phyloP scores from a whole-genome alignment of 1,140 invertebrate genomes.

The Drosophila arizonae region DNA sequence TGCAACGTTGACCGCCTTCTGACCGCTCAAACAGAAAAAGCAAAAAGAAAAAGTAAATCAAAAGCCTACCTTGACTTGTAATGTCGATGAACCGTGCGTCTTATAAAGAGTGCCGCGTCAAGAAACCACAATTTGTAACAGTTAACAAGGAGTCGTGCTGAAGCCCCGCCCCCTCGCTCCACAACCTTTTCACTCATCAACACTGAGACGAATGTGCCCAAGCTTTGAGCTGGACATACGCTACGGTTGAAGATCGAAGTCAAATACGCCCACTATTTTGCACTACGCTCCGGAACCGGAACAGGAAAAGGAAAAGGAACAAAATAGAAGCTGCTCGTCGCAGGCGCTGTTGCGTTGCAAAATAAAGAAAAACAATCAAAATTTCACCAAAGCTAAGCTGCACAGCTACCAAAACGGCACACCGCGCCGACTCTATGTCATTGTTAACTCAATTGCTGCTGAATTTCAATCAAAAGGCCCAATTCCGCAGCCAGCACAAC shows the following conservation, averaged over 20 bases:
- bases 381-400: conserved; percentile 70
- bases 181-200: not conserved
- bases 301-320: not conserved
- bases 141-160: conserved; percentile 11
- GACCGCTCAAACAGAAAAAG: not conserved
- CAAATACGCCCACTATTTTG: not conserved
- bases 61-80: conserved; percentile 68
- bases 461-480: conserved; percentile 78
- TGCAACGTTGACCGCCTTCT: conserved; percentile 12
- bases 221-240: conserved; percentile 61
- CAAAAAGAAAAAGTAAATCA: conserved; percentile 7
- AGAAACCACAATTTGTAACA: conserved; percentile 34
- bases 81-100: conserved; percentile 78
- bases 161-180: conserved; percentile 2
- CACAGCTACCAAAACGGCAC: conserved; percentile 75
- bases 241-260: conserved; percentile 48
- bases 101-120: conserved; percentile 64
- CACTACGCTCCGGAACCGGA: conserved; percentile 6
- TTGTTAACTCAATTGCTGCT: conserved; percentile 72
- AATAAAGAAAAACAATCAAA: conserved; percentile 59
- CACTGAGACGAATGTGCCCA: conserved; percentile 53
- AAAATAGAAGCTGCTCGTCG: too few species aligned
- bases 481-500: conserved; percentile 70
- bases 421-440: conserved; percentile 77
- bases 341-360: conserved; percentile 15